Evolutionary conservation across 1,140 invertebrate genomes (phyloP).

Genomic region (Bombus pascuorum): DNA sequence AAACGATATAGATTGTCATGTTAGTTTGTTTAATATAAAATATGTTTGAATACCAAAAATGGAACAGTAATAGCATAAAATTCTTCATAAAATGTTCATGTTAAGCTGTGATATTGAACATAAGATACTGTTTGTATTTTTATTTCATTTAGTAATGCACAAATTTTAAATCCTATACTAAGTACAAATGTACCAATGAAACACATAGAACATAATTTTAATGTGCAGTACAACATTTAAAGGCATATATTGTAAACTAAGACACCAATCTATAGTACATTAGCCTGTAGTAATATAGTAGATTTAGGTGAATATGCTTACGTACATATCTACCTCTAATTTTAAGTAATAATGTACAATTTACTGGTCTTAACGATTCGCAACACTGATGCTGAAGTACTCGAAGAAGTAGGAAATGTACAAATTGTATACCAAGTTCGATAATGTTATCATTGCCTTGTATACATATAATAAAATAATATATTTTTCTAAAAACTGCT

Average conservation of each 20-base stretch:
- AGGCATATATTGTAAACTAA: conserved; percentile 12
- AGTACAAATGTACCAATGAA: conserved; percentile 38
- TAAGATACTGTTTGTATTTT: conserved; percentile 41
- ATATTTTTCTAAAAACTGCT: conserved; percentile 54
- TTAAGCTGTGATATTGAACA: conserved; percentile 48
- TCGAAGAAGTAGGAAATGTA: conserved; percentile 43
- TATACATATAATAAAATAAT: conserved; percentile 56
- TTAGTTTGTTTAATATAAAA: neutral
- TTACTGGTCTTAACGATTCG: conserved; percentile 13
- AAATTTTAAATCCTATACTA: conserved; percentile 36
- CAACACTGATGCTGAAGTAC: conserved; percentile 37
- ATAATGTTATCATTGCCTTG: conserved; percentile 58
- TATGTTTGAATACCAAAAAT: neutral
- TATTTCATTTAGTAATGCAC: conserved; percentile 15
- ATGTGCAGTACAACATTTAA: conserved; percentile 20
- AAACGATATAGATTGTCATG: neutral
- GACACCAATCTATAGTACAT: conserved; percentile 12
- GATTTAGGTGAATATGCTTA: conserved; percentile 16
- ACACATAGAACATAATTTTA: neutral
- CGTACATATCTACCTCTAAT: conserved; percentile 35
- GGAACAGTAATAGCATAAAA: neutral
- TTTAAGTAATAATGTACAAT: conserved; percentile 17
- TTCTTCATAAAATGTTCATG: conserved; percentile 18
- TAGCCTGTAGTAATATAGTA: conserved; percentile 6
- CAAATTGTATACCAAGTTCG: conserved; percentile 50